Base-by-base conservation (phyloP, 92 coral and sea anemone genomes). In the Porites cylindrica region DNA sequence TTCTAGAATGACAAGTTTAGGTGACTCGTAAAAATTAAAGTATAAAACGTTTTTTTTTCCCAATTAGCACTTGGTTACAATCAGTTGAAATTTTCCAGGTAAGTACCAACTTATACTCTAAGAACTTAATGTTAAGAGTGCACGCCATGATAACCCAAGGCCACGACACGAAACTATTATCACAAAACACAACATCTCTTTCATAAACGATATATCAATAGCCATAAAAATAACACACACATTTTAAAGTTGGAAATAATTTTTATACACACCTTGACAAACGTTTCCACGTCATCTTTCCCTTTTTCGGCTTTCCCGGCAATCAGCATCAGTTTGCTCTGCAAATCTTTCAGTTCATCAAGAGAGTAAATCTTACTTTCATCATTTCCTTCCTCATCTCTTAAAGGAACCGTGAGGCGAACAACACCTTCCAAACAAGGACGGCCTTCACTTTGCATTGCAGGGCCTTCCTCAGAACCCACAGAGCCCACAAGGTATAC, bases 261-360 rank as follows among this genome's bases (percentile, higher is more conserved):
- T 1, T 7, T 16, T 1, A 3, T 26, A 64, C 92, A 1, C 14
- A 92, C 95, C 86, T 92, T 80, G 1, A 85, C 90, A 74, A 89
- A 92, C 14, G 70, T 68, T 7, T 92, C 92, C 62, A 92, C 93
- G 50, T 89, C 93, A 50, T 91, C 94, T 64, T 82, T 85, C 7
- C 89, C 78, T 10, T 54, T 24, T 10, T 74, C 83, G 16, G 93
- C 91, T 38, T 92, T 92, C 1, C 92, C 96, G 1, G 96, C 96
- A 84, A 93, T 93, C 88, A 93, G 78, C 93, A 93, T 90, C 70
- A 93, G 69, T 79, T 93, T 93, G 78, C 96, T 93, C 65, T 93
- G 96, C 29, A 93, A 85, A 72, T 93, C 96, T 84, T 93, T 93
- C 63, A 93, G 72, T 64, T 91, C 96, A 65, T 93, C 93, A 59